A percentile compares a stretch with the other conserved stretches of the same genome.
phyloP scores from a whole-genome alignment of 2,113 vertebrate genomes.

The Pyrgilauda ruficollis region DNA sequence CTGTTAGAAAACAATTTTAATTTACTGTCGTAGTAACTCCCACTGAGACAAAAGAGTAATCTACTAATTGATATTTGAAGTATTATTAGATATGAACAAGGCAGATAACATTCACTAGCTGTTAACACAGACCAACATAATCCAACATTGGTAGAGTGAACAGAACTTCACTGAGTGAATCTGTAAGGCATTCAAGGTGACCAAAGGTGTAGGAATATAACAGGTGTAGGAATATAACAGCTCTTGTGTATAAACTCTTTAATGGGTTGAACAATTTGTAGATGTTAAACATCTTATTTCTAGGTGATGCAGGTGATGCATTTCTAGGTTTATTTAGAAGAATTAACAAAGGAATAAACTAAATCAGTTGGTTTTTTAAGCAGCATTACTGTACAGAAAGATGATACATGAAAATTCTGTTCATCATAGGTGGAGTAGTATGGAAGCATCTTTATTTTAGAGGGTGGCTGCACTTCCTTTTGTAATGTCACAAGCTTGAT shows the following conservation, averaged over 20 bases:
- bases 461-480: background rate
- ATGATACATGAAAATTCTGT: background rate
- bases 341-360: background rate
- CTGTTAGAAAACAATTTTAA: background rate
- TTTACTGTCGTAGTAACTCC: background rate
- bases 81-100: background rate
- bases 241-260: background rate
- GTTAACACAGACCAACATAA: background rate
- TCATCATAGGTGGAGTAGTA: background rate
- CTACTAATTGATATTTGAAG: background rate
- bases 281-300: background rate
- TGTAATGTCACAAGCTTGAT: background rate
- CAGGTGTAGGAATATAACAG: background rate
- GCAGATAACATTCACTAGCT: background rate
- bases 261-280: background rate
- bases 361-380: background rate
- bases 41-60: background rate
- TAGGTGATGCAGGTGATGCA: background rate
- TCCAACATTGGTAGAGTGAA: background rate
- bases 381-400: background rate
- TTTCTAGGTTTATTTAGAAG: background rate
- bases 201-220: background rate
- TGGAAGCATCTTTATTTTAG: background rate
- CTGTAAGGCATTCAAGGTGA: background rate
- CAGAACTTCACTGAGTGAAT: background rate